phyloP scores from a whole-genome alignment of 1,140 invertebrate species.

The Colletes gigas region DNA sequence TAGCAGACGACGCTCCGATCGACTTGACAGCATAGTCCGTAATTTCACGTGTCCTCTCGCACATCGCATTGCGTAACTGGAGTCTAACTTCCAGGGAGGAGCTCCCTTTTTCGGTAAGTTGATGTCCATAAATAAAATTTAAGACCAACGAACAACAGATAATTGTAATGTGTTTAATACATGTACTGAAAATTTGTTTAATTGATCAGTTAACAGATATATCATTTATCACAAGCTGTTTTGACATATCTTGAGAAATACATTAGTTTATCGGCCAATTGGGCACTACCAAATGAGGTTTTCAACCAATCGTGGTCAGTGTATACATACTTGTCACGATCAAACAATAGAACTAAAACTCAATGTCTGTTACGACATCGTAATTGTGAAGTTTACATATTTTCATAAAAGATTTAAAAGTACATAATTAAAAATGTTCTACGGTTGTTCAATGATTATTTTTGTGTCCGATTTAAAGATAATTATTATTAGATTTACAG shows the following conservation, averaged over 20 bases:
- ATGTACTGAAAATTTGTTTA: not conserved
- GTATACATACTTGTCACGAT: conserved; percentile 42
- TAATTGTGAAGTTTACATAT: conserved; percentile 7
- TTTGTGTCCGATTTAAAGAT: not conserved
- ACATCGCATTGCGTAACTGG: conserved; percentile 74
- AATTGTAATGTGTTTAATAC: not conserved
- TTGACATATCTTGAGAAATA: conserved; percentile 36
- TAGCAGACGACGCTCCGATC: conserved; percentile 72
- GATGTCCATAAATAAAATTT: conserved; percentile 9
- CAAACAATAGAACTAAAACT: conserved; percentile 53
- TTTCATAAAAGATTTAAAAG: not conserved
- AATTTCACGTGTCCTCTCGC: conserved; percentile 73
- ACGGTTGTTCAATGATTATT: not conserved
- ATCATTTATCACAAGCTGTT: conserved; percentile 42
- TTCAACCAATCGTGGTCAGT: conserved; percentile 58
- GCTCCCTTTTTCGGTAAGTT: conserved; percentile 73
- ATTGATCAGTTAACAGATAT: not conserved
- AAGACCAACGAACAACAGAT: not conserved
- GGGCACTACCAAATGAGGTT: conserved; percentile 40
- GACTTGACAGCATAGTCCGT: conserved; percentile 73
- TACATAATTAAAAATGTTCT: not conserved
- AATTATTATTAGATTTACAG: not conserved
- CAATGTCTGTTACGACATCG: conserved; percentile 66
- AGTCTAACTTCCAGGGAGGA: conserved; percentile 73
- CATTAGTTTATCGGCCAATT: conserved; percentile 65